A percentile compares a stretch with the other conserved stretches of the same genome.
Conservation (phyloP, 2,888 invertebrate genomes). For the Coelinius sp. region DNA sequence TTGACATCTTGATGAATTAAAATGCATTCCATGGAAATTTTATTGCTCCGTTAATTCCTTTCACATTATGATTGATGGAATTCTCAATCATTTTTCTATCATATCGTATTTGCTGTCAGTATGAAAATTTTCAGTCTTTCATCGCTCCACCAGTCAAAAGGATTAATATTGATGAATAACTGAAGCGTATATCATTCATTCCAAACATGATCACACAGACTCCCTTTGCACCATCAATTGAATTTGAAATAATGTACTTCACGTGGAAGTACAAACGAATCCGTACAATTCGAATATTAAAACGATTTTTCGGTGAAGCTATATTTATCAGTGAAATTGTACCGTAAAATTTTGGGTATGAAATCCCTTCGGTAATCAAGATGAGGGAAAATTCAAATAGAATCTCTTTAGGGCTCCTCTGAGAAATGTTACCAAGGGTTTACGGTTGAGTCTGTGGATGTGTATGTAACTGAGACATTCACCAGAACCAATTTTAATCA, state of each 20-base stretch:
- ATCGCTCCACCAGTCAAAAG: not conserved
- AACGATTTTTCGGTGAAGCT: not conserved
- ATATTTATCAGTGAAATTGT: constrained; percentile 6
- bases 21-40: too few species aligned
- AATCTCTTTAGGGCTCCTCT: constrained; percentile 51
- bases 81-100: not conserved
- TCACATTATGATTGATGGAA: not conserved
- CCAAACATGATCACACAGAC: not conserved
- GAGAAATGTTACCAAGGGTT: constrained; percentile 27
- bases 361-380: constrained; percentile 51
- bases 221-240: not conserved
- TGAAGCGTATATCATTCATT: not conserved
- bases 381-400: constrained; percentile 48
- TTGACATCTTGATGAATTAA: too few species aligned
- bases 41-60: not conserved
- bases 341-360: constrained; percentile 38
- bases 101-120: not conserved
- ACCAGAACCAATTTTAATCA: constrained; percentile 36
- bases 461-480: constrained; percentile 20
- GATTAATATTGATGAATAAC: not conserved
- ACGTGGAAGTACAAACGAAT: not conserved
- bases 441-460: not conserved
- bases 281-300: not conserved
- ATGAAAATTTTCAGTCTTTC: not conserved
- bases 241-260: not conserved